Conservation (phyloP, 1,140 invertebrate species). For the Ditylenchus dipsaci region DNA sequence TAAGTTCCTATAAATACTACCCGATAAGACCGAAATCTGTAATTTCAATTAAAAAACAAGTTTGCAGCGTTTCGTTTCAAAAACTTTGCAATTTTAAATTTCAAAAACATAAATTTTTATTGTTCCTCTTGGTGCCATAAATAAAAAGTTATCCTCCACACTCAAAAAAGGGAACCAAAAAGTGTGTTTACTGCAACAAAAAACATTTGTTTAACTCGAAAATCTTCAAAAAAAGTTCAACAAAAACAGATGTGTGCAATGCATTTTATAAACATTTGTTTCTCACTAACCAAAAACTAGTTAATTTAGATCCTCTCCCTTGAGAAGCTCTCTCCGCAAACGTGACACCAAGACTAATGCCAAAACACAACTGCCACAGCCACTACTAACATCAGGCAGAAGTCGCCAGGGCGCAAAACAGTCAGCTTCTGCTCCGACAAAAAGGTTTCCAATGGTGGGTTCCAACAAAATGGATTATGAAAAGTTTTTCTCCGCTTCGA, state of each 20-base stretch:
- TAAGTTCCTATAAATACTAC: too few species aligned
- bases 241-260: neutral
- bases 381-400: constrained; percentile 21
- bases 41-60: too few species aligned
- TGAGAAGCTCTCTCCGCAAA: constrained; percentile 35
- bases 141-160: too few species aligned
- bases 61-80: too few species aligned
- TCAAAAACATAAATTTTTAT: too few species aligned
- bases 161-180: too few species aligned
- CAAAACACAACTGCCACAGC: too few species aligned
- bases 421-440: constrained; percentile 55
- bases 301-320: constrained; percentile 20
- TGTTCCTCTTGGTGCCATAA: too few species aligned
- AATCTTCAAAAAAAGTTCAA: neutral
- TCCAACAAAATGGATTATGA: neutral
- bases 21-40: too few species aligned
- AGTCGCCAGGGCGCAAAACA: constrained; percentile 54
- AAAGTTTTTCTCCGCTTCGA: too few species aligned
- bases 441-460: constrained; percentile 61
- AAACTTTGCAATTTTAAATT: too few species aligned
- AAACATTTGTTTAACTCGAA: neutral
- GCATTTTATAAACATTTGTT: constrained; percentile 2
- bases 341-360: constrained; percentile 1
- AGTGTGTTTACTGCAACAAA: neutral
- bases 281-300: neutral